Percentiles rank a stretch among this genome's conserved stretches.
phyloP scores from a whole-genome alignment of 2,888 invertebrate species.

The Tipula vernalis region DNA sequence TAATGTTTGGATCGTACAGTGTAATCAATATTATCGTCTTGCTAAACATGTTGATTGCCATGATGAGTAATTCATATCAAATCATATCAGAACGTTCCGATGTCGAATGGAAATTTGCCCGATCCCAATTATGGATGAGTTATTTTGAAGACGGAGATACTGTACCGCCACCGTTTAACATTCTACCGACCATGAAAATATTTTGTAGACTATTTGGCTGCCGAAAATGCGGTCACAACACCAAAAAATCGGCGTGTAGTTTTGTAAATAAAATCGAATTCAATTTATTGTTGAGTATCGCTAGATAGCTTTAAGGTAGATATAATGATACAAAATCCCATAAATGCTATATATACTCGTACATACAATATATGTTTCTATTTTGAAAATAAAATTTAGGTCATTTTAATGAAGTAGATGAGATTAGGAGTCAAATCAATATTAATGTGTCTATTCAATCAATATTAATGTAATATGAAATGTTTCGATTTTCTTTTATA shows the following conservation, averaged over 20 bases:
- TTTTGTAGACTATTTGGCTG: slow-evolving; percentile 42
- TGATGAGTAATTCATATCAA: slow-evolving; percentile 99
- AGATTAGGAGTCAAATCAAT: neutral
- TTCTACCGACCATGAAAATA: slow-evolving; percentile 75
- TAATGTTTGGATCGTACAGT: slow-evolving; percentile 96
- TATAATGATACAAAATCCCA: neutral
- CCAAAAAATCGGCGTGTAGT: slow-evolving; percentile 34
- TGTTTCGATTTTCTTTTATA: neutral
- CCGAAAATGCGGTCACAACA: slow-evolving; percentile 26
- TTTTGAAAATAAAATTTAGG: neutral
- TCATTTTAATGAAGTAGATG: neutral
- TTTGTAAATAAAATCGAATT: neutral
- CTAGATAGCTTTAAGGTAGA: neutral
- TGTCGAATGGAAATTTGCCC: slow-evolving; percentile 94
- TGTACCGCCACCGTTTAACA: slow-evolving; percentile 88
- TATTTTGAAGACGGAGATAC: slow-evolving; percentile 90
- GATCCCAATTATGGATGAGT: slow-evolving; percentile 93
- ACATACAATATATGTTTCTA: neutral
- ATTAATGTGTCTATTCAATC: neutral
- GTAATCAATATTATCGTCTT: slow-evolving; percentile 95
- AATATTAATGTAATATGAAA: neutral
- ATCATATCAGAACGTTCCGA: slow-evolving; percentile 93
- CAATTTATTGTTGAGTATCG: neutral
- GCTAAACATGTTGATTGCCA: slow-evolving; percentile 95
- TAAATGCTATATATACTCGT: neutral